phyloP scores from a whole-genome alignment of 1,140 invertebrate genomes.

The Drosophila mojavensis region DNA sequence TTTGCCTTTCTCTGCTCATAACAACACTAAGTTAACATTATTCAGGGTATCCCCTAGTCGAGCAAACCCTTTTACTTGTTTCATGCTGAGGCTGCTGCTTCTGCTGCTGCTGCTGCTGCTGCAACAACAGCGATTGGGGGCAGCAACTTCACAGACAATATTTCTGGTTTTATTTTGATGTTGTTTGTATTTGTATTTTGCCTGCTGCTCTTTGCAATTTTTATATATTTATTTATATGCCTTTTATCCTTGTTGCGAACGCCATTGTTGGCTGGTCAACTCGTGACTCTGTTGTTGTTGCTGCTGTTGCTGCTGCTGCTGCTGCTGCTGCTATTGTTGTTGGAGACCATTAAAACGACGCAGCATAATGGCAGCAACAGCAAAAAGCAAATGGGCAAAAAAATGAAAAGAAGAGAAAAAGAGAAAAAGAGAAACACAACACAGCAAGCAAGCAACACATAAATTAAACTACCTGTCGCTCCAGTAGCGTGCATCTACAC shows the following conservation, averaged over 20 bases:
- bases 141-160: conserved; percentile 5
- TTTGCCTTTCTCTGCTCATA: no score
- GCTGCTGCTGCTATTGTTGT: conserved; percentile 37
- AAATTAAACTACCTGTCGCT: conserved; percentile 82
- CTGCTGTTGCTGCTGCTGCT: conserved; percentile 49
- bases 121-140: neutral
- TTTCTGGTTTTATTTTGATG: conserved; percentile 42
- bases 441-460: conserved; percentile 52
- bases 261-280: conserved; percentile 61
- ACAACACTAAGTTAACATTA: no score
- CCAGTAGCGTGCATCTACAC: conserved; percentile 41
- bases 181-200: conserved; percentile 15
- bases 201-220: conserved; percentile 60
- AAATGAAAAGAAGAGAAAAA: neutral
- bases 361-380: conserved; percentile 78
- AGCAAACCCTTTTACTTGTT: no score
- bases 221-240: conserved; percentile 80
- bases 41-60: no score
- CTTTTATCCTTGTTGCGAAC: conserved; percentile 69
- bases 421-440: conserved; percentile 5
- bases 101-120: neutral
- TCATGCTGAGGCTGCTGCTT: neutral
- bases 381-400: conserved; percentile 42
- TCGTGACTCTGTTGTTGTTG: conserved; percentile 69
- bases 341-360: conserved; percentile 76